A percentile compares a stretch with the other conserved stretches of the same genome.
Evolutionary conservation across 2,113 vertebrate species (phyloP).

Genomic region (Stictonetta naevosa): DNA sequence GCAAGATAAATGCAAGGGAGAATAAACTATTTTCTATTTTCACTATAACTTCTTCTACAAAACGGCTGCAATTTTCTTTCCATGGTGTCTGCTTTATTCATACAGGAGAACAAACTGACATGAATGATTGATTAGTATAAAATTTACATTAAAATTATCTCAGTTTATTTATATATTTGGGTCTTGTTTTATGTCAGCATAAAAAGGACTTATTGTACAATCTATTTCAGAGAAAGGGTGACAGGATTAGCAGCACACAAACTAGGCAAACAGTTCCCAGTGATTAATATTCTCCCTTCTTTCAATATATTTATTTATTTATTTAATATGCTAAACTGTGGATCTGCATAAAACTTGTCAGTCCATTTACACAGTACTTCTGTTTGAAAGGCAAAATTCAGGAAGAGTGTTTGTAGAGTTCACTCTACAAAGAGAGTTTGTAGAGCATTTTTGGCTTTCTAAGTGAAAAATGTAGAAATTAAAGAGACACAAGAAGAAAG

Average conservation of each 20-base stretch:
- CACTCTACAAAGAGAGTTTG: background rate
- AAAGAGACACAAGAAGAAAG: background rate
- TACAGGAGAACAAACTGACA: background rate
- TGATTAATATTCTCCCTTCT: background rate
- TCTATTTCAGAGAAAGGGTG: background rate
- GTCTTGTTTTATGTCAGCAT: background rate
- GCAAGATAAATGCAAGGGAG: background rate
- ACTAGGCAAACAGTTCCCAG: background rate
- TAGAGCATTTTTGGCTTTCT: background rate
- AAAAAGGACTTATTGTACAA: background rate
- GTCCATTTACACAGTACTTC: background rate
- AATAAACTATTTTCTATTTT: background rate
- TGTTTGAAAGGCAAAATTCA: background rate
- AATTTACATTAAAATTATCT: background rate
- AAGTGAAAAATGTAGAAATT: background rate
- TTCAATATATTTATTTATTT: background rate
- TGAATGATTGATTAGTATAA: background rate
- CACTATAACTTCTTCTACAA: fast-evolving
- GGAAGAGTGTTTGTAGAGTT: background rate
- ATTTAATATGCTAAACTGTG: background rate
- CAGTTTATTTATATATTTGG: background rate
- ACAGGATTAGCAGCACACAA: background rate
- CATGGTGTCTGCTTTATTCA: background rate
- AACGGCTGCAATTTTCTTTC: background rate
- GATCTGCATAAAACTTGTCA: background rate